These are phyloP conservation scores for Bombus superbus DNA, from an alignment of 1,140 invertebrate species.

Conservation along the genomic window DNA sequence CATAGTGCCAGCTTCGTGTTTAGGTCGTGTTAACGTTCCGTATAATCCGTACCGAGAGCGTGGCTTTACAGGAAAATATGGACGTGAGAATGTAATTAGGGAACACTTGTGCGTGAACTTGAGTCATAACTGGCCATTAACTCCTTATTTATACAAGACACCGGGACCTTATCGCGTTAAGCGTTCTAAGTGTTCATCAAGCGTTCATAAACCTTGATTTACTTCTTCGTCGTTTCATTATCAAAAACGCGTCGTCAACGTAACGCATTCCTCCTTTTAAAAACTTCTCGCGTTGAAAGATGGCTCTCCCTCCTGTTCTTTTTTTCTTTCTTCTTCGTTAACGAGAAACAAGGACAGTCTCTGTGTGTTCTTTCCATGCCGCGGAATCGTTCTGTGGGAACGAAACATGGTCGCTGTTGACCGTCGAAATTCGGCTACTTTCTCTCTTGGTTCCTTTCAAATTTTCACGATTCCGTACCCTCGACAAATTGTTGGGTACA, in stretches of 20 bases:
- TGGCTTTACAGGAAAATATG: conserved; percentile 23
- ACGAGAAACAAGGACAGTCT: background rate
- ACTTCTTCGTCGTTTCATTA: background rate
- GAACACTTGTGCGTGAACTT: conserved; percentile 14
- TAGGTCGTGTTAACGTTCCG: conserved; percentile 36
- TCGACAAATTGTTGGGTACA: conserved; percentile 15
- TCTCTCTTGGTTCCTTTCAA: background rate
- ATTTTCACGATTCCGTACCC: background rate
- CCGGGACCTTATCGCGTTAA: background rate
- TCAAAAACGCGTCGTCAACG: background rate
- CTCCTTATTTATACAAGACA: background rate
- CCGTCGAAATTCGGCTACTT: background rate
- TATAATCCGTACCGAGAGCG: conserved; percentile 29
- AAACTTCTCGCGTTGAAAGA: background rate
- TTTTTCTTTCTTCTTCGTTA: background rate
- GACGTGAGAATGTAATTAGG: conserved; percentile 16
- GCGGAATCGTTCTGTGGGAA: background rate
- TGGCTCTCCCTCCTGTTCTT: background rate
- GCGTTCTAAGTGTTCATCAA: background rate
- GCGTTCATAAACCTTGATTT: background rate
- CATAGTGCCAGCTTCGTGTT: conserved; percentile 28
- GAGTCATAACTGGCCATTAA: conserved; percentile 16
- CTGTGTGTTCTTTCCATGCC: background rate
- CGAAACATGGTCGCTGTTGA: background rate
- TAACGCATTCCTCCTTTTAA: background rate